Evolutionary conservation across 35 echinoderm and acorn worm genomes (phyloP), one percentile per base, ranked within the genome.

Genomic region (Anneissia japonica): DNA sequence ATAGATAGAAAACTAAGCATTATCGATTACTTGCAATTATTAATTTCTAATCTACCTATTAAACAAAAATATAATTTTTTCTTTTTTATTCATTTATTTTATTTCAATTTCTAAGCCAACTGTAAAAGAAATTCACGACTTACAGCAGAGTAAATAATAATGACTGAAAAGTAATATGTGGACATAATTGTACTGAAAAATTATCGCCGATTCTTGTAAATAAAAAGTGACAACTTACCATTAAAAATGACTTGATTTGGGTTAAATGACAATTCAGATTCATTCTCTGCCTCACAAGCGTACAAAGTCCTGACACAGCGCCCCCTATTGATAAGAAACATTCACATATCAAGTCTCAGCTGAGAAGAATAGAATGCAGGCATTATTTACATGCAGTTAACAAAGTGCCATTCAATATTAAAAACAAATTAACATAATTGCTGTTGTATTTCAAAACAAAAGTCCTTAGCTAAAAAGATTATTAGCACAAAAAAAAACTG

Each of bases 191-290:
- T 21, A 30, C 21, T 7, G 11, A 81, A 14, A 17, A 33, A 32
- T 23, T 19, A 33, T 4, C 14, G 7, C 5, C 4, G 21, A 81
- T 16, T 12, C 21, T 16, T 81, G 5, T 13, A 9, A 10, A 12
- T 40, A 76, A 21, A 41, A 75, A 83, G 35, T 33, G 14, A 30
- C 56, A 14, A 93, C 95, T 91, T 80, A 97, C 95, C 95, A 93
- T 97, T 97, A 28, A 93, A 86, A 80, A 97, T 97, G 91, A 97
- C 93, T 90, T 97, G 91, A 73, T 97, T 97, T 17, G 95, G 91
- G 89, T 91, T 80, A 72, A 97, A 97, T 35, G 95, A 97, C 74
- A 97, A 83, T 74, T 97, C 95, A 37, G 95, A 93, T 56, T 97
- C 95, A 88, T 97, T 97, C 85, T 97, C 95, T 36, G 95, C 95